A percentile compares a stretch with the other conserved stretches of the same genome.
Evolutionary conservation across 1,140 invertebrate species (phyloP).

Genomic region (Caenorhabditis inopinata): DNA sequence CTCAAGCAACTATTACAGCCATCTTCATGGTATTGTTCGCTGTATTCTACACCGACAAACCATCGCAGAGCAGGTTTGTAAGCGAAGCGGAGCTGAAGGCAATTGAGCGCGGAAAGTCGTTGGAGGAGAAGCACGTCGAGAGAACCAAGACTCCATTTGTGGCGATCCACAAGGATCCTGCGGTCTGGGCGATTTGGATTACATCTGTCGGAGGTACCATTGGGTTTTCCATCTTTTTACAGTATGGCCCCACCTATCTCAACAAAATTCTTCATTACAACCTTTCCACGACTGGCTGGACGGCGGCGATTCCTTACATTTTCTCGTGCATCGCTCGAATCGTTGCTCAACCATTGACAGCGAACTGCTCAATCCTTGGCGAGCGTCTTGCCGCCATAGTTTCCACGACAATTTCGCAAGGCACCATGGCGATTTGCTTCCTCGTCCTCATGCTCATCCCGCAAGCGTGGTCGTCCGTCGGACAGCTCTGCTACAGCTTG

Average conservation of each 20-base stretch:
- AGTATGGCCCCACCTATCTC: constrained; percentile 61
- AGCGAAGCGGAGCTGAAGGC: background rate
- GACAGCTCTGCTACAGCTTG: constrained; percentile 53
- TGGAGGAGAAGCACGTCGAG: constrained; percentile 46
- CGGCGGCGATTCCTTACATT: constrained; percentile 51
- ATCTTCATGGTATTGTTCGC: constrained; percentile 41
- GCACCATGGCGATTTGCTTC: constrained; percentile 57
- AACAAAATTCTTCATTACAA: constrained; percentile 60
- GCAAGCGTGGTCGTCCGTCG: constrained; percentile 28
- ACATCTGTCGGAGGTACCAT: constrained; percentile 41
- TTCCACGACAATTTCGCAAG: constrained; percentile 52
- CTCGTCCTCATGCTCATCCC: constrained; percentile 54
- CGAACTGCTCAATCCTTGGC: constrained; percentile 42
- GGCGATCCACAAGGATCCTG: constrained; percentile 3
- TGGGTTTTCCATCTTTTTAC: constrained; percentile 55
- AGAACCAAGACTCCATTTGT: constrained; percentile 37
- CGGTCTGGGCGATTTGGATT: constrained; percentile 46
- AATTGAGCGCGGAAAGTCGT: constrained; percentile 40
- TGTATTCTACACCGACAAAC: constrained; percentile 42
- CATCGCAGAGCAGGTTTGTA: background rate
- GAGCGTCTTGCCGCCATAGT: constrained; percentile 46
- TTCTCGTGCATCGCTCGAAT: constrained; percentile 51
- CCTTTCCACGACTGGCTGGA: constrained; percentile 54
- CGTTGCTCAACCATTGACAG: constrained; percentile 53
- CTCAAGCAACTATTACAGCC: constrained; percentile 50